Evolutionary conservation across 2,888 invertebrate genomes (phyloP).

Genomic region (Holacanthella duospinosa): DNA sequence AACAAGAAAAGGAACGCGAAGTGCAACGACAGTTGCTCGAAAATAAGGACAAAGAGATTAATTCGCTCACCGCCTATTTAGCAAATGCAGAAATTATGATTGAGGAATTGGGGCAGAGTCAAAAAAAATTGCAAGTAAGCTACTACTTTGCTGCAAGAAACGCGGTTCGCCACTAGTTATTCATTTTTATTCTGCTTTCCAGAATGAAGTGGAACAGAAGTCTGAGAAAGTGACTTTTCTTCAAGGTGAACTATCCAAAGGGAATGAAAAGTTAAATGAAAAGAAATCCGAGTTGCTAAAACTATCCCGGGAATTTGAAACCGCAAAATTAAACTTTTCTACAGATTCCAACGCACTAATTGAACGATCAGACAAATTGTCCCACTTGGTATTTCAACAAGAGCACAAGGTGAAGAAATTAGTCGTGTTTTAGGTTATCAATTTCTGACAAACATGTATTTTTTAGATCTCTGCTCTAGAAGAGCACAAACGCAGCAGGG

Average conservation of each 20-base stretch:
- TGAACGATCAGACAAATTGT: constrained; percentile 22
- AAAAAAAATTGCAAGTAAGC: neutral
- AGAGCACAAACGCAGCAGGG: constrained; percentile 33
- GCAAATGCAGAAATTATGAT: neutral
- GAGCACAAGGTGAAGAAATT: constrained; percentile 29
- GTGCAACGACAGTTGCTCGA: constrained; percentile 11
- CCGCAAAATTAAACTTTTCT: constrained; percentile 25
- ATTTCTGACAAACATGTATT: neutral
- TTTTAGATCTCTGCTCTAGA: constrained; percentile 32
- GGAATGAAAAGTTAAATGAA: constrained; percentile 30
- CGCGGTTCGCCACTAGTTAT: too few species aligned
- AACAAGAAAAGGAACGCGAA: constrained; percentile 25
- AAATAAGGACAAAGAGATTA: constrained; percentile 17
- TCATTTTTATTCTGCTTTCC: neutral
- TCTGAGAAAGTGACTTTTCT: constrained; percentile 32
- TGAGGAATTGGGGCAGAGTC: neutral
- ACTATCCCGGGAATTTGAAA: constrained; percentile 29
- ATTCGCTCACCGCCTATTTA: constrained; percentile 9
- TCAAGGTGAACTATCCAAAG: constrained; percentile 32
- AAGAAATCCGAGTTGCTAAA: constrained; percentile 29
- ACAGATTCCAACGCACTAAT: constrained; percentile 32
- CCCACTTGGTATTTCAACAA: constrained; percentile 23
- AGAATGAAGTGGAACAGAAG: constrained; percentile 31
- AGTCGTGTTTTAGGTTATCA: neutral
- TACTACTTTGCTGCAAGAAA: too few species aligned